Evolutionary conservation across 2,113 vertebrate species (phyloP).

Genomic region (Myrmecobius fasciatus): DNA sequence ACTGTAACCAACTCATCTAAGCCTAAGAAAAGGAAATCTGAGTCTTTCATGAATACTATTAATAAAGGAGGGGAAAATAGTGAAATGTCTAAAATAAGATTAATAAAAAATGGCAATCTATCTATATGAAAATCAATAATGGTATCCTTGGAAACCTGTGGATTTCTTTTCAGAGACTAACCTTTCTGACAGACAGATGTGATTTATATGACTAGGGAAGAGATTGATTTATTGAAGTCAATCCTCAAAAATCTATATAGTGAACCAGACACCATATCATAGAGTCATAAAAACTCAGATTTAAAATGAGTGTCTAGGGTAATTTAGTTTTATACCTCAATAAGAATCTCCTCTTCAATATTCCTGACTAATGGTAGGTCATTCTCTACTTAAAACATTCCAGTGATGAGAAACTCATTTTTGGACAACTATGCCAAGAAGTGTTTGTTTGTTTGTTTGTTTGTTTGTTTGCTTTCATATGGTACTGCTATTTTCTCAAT

Average conservation of each 20-base stretch:
- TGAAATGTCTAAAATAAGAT: slow-evolving; percentile 37
- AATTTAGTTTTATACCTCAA: too few relatives aligned
- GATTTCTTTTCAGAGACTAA: not conserved
- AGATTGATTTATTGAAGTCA: slow-evolving; percentile 67
- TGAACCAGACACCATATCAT: slow-evolving; percentile 39
- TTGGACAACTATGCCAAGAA: too few relatives aligned
- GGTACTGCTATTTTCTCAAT: too few relatives aligned
- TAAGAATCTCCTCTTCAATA: not conserved
- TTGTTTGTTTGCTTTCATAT: too few relatives aligned
- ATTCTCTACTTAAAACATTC: not conserved
- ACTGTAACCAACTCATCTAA: slow-evolving; percentile 5
- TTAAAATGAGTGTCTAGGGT: not conserved
- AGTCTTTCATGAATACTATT: slow-evolving; percentile 3
- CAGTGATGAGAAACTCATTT: not conserved
- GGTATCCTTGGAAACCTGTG: slow-evolving; percentile 35
- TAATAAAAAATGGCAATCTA: slow-evolving; percentile 50
- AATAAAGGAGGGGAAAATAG: slow-evolving; percentile 52
- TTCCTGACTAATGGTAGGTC: not conserved
- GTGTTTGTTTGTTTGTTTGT: too few relatives aligned
- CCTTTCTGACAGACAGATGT: slow-evolving; percentile 46
- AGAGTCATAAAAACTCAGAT: not conserved
- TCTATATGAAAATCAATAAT: slow-evolving; percentile 43
- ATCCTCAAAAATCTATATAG: slow-evolving; percentile 41
- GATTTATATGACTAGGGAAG: slow-evolving; percentile 44
- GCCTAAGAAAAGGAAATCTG: not conserved